Conservation (phyloP, 2,797 vertebrate species). For the Numenius phaeopus region DNA sequence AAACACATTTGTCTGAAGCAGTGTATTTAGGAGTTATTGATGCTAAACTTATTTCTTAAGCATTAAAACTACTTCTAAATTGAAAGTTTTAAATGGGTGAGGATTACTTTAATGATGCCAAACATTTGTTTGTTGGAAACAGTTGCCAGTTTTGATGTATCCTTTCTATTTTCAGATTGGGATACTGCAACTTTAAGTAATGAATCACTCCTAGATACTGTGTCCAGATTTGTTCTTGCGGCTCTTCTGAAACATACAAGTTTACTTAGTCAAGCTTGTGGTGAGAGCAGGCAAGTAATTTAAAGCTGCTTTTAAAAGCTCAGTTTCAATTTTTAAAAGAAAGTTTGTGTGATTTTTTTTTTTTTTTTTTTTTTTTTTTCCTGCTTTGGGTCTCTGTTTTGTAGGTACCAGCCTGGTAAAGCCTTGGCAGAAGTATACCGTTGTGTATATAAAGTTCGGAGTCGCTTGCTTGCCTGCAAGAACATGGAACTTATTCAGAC, state of each 20-base stretch:
- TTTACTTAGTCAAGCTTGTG: constrained; percentile 90
- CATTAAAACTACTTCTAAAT: neutral
- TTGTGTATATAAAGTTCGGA: constrained; percentile 95
- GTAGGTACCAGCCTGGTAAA: constrained; percentile 96
- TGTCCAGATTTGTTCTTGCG: constrained; percentile 94
- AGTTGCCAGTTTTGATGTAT: constrained; percentile 7
- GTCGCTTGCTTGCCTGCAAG: constrained; percentile 94
- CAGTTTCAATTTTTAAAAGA: neutral
- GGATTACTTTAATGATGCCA: neutral
- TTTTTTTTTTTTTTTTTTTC: neutral
- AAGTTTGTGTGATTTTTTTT: neutral
- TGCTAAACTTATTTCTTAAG: neutral
- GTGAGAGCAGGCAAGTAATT: constrained; percentile 90
- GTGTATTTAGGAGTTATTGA: neutral
- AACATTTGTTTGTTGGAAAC: neutral
- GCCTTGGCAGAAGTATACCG: constrained; percentile 93
- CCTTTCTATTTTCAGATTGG: constrained; percentile 89
- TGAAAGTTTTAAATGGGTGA: neutral
- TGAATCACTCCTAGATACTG: constrained; percentile 92
- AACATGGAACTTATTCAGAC: constrained; percentile 96
- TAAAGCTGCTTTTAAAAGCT: constrained; percentile 24
- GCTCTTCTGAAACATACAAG: constrained; percentile 94
- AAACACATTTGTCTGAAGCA: neutral
- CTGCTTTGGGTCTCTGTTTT: neutral
- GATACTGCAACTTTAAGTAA: constrained; percentile 94